A percentile compares a stretch with the other conserved stretches of the same genome.
phyloP scores from a whole-genome alignment of 2,797 vertebrate species.

The Centroberyx gerrardi region DNA sequence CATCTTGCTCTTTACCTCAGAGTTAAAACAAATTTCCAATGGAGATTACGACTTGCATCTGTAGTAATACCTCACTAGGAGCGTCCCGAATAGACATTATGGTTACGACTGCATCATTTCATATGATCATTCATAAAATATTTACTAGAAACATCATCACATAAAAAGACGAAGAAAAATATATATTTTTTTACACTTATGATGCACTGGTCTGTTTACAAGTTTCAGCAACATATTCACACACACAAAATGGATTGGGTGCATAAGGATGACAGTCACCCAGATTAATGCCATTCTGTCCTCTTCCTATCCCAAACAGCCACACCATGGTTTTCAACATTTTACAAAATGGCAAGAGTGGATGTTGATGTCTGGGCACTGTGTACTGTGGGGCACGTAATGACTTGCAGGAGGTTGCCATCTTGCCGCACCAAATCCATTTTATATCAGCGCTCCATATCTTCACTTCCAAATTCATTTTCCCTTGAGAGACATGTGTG shows the following conservation, averaged over 20 bases:
- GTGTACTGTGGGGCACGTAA: neutral
- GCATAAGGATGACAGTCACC: neutral
- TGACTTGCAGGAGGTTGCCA: neutral
- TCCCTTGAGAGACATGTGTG: constrained; percentile 16
- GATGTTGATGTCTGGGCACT: neutral
- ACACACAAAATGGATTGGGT: neutral
- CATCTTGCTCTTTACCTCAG: neutral
- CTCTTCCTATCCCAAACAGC: neutral
- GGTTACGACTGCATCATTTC: neutral
- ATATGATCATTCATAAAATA: neutral
- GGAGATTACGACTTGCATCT: neutral
- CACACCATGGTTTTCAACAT: neutral
- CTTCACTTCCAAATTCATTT: constrained; percentile 3
- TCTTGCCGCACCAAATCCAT: constrained; percentile 7
- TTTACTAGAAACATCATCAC: neutral
- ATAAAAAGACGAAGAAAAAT: neutral
- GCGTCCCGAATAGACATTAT: neutral
- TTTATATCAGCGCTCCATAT: neutral
- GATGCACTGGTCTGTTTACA: neutral
- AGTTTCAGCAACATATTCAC: neutral
- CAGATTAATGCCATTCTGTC: neutral
- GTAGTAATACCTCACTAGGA: neutral
- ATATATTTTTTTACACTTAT: neutral
- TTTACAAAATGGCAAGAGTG: neutral
- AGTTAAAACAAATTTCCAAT: neutral